Base-by-base conservation (phyloP, 2,888 invertebrate genomes). In the Camptogramma bilineatum region DNA sequence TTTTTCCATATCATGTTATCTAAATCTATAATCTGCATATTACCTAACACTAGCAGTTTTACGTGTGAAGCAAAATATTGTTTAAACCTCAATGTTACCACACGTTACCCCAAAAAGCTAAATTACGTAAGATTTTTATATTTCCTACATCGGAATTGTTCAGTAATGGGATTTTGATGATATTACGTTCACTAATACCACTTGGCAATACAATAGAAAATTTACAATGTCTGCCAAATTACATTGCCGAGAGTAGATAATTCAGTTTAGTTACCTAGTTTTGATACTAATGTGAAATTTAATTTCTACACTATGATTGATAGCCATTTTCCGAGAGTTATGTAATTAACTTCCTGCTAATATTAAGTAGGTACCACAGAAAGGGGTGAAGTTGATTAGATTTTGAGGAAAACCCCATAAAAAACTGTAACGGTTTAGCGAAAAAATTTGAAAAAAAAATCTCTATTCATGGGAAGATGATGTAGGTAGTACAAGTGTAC, bases 131-230 rank as follows among this genome's bases (percentile, higher is more conserved):
- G 42, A 5, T 17, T 44, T 17, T 44, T 2, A 44, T 44, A 16
- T 17, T 8, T 16, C 17, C 13, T 17, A 44, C 16, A n/a, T 44
- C 44, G 17, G 7, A 44, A 44, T 17, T 44, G 44, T 44, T 44
- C 44, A 16, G 44, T 44, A 44, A 44, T 44, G 16, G 44, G 44
- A 13, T 44, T 44, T 44, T 44, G 17, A 44, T 44, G 44, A 44
- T 44, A 44, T 42, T 44, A 8, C 44, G 16, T 44, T 5, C 4
- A 17, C 5, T 44, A 10, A 16, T 16, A 44, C 42, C n/a, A 5
- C 44, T 44, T 16, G 44, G 8, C 44, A 0, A 17, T 17, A 44
- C 17, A 44, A 44, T 42, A 44, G 17, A 44, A 44, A 17, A 44
- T 44, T 44, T 2, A 44, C 44, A 44, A 44, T 44, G 16, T 1